These are phyloP conservation scores for Gryon sp. DNA, from an alignment of 1,140 invertebrate genomes.

Conservation along the genomic window DNA sequence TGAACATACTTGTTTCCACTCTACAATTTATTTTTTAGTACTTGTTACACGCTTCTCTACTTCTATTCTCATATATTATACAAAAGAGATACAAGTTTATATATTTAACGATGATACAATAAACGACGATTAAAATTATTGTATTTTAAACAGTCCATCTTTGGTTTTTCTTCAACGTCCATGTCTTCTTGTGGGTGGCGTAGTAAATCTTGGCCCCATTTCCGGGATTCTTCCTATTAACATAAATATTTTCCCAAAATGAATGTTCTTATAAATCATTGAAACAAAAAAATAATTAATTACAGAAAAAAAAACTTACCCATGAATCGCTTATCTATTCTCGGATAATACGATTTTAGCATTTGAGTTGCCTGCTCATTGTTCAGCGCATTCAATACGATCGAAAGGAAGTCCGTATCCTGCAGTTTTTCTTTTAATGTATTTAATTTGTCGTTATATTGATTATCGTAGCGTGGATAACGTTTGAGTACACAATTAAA, in stretches of 20 bases:
- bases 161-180: constrained; percentile 35
- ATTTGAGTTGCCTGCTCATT: constrained; percentile 33
- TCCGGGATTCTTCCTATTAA: constrained; percentile 40
- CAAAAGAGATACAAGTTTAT: not conserved
- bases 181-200: constrained; percentile 48
- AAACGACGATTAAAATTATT: constrained; percentile 5
- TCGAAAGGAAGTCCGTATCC: constrained; percentile 34
- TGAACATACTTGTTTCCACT: not conserved
- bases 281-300: too few species aligned
- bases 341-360: constrained; percentile 31
- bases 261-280: too few species aligned
- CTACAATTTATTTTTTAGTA: not conserved
- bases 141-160: constrained; percentile 24
- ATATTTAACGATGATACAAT: constrained; percentile 3
- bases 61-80: constrained; percentile 2
- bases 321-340: constrained; percentile 50
- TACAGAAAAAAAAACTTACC: constrained; percentile 19
- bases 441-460: constrained; percentile 18
- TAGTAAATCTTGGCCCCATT: constrained; percentile 54
- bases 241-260: constrained; percentile 1
- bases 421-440: constrained; percentile 42
- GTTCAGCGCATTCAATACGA: constrained; percentile 32
- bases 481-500: constrained; percentile 40
- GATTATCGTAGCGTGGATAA: constrained; percentile 15
- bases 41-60: not conserved